Base-by-base conservation (phyloP, 2,797 vertebrate species). In the Lerista edwardsae region DNA sequence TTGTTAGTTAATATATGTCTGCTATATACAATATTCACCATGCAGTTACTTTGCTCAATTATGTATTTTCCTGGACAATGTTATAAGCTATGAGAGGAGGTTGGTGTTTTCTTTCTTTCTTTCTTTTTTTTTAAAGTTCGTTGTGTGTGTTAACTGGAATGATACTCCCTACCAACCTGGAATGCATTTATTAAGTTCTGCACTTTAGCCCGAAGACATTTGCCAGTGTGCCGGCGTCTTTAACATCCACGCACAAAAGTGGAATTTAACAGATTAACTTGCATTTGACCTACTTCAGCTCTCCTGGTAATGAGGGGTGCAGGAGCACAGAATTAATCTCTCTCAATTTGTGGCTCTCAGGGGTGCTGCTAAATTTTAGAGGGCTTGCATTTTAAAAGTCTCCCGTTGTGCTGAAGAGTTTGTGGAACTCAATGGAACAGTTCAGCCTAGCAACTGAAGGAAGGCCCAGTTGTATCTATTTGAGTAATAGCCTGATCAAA, bases 181-280 rank as follows among this genome's bases (percentile, higher is more conserved):
- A 93, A 88, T 87, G 86, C 89, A 87, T 93, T 95, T 93, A 95
- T 95, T 91, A 95, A 95, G 90, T 94, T 92, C 90, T 87, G 76
- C 68, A 81, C 88, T 91, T 93, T 92, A 92, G 90, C 93, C 95
- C 94, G 86, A 89, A 94, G 94, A 94, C 87, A 88, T 95, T 95
- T 94, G 87, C 92, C 67, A n/a, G 91, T 89, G 88, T 87, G 94
- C 95, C 89, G 94, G 83, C 91, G 94, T 90, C 89, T 89, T 95
- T 95, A 94, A 95, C 92, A 93, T 95, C 93, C 86, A 4, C 94
- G 94, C 94, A 95, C 94, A 93, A 89, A 95, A 95, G 94, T 96
- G 95, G 95, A 96, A 96, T 96, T 96, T 94, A 95, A 94, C 95
- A 97, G 96, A 97, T 97, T 97, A 97, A 96, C 96, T 96, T 96